Percentiles rank a stretch among this genome's conserved stretches.
These are phyloP conservation scores for Ptychochromis oligacanthus DNA, from an alignment of 2,113 vertebrate genomes.

Conservation along the genomic window DNA sequence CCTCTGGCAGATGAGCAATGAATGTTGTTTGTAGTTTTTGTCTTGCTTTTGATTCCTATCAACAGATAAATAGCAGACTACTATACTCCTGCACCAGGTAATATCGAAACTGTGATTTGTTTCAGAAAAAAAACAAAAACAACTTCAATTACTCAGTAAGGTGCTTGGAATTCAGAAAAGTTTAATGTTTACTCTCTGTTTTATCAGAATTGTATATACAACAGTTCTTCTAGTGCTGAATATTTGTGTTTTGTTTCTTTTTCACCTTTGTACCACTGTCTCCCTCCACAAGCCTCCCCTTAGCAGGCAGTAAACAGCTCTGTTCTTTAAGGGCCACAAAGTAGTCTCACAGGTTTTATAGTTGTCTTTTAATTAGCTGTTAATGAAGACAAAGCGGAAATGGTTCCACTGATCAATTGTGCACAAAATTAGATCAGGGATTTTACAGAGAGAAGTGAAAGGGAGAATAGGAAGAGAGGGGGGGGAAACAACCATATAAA, in stretches of 20 bases:
- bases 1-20: neutral
- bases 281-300: neutral
- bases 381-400: conserved; percentile 67
- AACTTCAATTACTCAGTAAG: neutral
- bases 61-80: conserved; percentile 15
- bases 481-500: neutral
- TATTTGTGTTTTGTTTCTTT: neutral
- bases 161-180: neutral
- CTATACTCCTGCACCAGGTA: neutral
- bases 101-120: neutral
- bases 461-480: neutral
- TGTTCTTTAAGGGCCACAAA: conserved; percentile 4
- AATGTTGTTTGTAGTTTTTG: conserved; percentile 1
- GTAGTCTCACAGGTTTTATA: conserved; percentile 38
- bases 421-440: conserved; percentile 58
- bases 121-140: neutral
- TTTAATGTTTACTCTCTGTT: neutral
- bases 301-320: neutral
- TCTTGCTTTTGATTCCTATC: conserved; percentile 21
- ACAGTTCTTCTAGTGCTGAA: neutral
- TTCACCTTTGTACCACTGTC: neutral
- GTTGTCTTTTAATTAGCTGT: conserved; percentile 69
- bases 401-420: conserved; percentile 65
- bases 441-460: conserved; percentile 32
- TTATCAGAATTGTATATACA: neutral